Base-by-base conservation (phyloP, 1,140 invertebrate species). In the Sogatella furcifera region DNA sequence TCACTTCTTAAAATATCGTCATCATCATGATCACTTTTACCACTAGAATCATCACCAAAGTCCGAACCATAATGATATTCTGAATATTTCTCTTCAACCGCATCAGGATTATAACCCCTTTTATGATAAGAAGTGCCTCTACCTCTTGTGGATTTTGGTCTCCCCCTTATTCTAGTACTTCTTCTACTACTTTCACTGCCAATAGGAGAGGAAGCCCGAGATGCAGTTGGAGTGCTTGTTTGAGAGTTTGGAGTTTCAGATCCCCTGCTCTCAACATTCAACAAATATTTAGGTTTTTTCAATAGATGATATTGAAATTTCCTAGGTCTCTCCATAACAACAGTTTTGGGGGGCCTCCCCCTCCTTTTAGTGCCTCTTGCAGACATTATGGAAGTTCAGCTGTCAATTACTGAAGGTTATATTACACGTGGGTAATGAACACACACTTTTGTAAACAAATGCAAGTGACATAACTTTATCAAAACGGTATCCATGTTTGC, bases 11-110 rank as follows among this genome's bases (percentile, higher is more conserved):
- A 68, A 17, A 84, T 72, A 31, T 76, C 71, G 65, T 89, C 87
- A 68, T 90, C 87, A 57, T 85, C 84, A 55, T 83, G 78, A 1
- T 86, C 84, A 70, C 83, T 85, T 66, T 89, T 89, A 54, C 89
- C 88, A 70, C 86, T 88, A 0, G 86, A 88, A 60, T 88, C 85
- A 68, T 90, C 89, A 3, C 88, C 89, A 72, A 92, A 92, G 72
- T 92, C 90, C 3, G 89, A 92, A 1, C 90, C 90, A 73, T 92
- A 92, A 71, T 91, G 88, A 72, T 92, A 93, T 68, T 93, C 90
- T 1, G 88, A 89, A 67, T 90, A 88, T 62, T 86, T 81, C 66
- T 87, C 83, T 60, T 88, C 85, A n/a, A 83, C 80, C 14, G 80
- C 80, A 55, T 78, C 75, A 10, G 83, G 80, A 75, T 88, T 88